Percentiles rank a stretch among this genome's conserved stretches.
Conservation (phyloP, 2,797 vertebrate species). For the Schizopygopsis malacanthus region DNA sequence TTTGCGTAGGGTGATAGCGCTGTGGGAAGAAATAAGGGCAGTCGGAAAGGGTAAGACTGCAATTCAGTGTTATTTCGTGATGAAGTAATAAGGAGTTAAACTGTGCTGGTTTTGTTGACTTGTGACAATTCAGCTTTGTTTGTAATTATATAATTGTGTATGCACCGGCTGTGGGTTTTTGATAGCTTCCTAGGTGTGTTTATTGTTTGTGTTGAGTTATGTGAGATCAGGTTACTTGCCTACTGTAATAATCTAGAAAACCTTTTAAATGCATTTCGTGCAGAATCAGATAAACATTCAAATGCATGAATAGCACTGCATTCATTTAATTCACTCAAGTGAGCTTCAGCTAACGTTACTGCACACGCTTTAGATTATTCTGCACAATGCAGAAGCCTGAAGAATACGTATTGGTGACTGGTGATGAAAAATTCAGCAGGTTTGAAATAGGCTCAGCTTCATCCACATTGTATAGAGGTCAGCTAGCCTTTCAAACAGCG, state of each 20-base stretch:
- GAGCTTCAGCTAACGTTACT: background rate
- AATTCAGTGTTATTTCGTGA: conserved; percentile 26
- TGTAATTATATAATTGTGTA: conserved; percentile 1
- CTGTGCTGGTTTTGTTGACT: background rate
- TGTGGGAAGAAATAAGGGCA: conserved; percentile 16
- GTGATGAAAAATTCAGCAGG: conserved; percentile 29
- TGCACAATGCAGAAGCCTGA: background rate
- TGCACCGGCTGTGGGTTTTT: background rate
- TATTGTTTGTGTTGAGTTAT: background rate
- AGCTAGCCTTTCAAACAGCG: conserved; percentile 61
- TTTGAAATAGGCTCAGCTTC: conserved; percentile 45
- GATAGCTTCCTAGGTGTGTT: background rate
- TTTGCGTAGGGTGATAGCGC: conserved; percentile 55
- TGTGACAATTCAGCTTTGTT: background rate
- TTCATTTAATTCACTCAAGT: background rate
- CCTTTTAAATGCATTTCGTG: background rate
- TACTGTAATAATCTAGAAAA: background rate
- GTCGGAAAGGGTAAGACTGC: conserved; percentile 55
- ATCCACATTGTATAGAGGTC: conserved; percentile 39
- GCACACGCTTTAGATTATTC: background rate
- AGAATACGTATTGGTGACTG: conserved; percentile 5
- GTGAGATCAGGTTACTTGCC: background rate
- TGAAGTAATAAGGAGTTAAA: conserved; percentile 46
- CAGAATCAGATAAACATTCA: background rate
- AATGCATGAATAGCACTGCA: background rate